These are phyloP conservation scores for Pinna nobilis DNA, from an alignment of 1,140 invertebrate species.

Conservation along the genomic window DNA sequence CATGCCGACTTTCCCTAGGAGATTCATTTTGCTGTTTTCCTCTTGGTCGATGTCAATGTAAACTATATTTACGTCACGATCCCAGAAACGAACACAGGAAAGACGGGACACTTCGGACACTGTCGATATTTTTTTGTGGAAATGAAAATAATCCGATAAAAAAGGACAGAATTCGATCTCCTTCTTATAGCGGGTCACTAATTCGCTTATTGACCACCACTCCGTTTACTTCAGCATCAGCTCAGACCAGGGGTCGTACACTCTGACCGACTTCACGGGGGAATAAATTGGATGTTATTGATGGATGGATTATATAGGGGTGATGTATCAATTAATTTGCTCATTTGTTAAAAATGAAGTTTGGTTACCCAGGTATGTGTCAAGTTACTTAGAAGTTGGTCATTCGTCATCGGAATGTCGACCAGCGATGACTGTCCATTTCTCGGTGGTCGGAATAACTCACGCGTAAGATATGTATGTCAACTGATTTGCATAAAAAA, in stretches of 20 bases:
- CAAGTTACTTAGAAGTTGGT: not conserved
- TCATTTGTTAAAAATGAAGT: slow-evolving; percentile 18
- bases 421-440: too few relatives aligned
- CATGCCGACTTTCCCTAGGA: slow-evolving; percentile 30
- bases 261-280: not conserved
- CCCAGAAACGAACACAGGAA: slow-evolving; percentile 18
- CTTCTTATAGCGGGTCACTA: not conserved
- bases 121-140: not conserved
- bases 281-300: not conserved
- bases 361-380: slow-evolving; percentile 4
- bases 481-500: too few relatives aligned
- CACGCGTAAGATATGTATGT: too few relatives aligned
- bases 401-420: too few relatives aligned
- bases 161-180: not conserved
- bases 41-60: slow-evolving; percentile 17
- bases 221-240: not conserved
- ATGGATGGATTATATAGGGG: slow-evolving; percentile 8
- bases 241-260: not conserved
- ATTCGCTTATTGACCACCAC: slow-evolving; percentile 1
- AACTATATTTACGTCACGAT: slow-evolving; percentile 8
- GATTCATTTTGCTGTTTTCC: slow-evolving; percentile 28
- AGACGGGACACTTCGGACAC: not conserved
- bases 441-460: too few relatives aligned
- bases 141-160: not conserved
- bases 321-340: slow-evolving; percentile 12